Conservation (phyloP, 2,888 invertebrate species). For the Polia nebulosa region DNA sequence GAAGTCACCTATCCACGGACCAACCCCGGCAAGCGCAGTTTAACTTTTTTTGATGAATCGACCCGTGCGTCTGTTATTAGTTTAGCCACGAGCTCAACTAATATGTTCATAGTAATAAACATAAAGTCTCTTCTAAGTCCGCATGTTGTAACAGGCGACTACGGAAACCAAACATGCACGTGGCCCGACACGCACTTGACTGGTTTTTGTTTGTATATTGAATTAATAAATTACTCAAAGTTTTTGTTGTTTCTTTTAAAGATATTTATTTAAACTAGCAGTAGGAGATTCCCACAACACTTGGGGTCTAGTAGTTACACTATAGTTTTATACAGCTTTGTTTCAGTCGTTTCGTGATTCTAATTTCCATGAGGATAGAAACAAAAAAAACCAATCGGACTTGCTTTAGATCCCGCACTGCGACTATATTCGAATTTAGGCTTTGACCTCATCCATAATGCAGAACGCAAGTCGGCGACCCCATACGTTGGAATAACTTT, state of each 20-base stretch:
- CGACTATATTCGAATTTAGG: conserved; percentile 77
- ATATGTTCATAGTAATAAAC: too few species aligned
- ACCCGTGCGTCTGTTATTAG: too few species aligned
- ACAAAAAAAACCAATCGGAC: conserved; percentile 59
- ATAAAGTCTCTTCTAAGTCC: too few species aligned
- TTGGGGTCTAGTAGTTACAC: too few species aligned
- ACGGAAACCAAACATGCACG: too few species aligned
- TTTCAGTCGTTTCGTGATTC: conserved; percentile 16
- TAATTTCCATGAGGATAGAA: conserved; percentile 40
- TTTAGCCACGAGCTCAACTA: too few species aligned
- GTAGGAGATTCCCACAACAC: not conserved
- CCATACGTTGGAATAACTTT: conserved; percentile 70
- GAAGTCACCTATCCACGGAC: too few species aligned
- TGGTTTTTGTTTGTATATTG: conserved; percentile 11
- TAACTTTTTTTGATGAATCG: too few species aligned
- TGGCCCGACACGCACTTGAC: too few species aligned
- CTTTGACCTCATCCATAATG: conserved; percentile 87
- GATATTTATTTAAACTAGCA: not conserved
- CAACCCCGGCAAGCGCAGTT: too few species aligned
- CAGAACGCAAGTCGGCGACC: conserved; percentile 75
- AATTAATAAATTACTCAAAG: not conserved
- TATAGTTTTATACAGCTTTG: not conserved
- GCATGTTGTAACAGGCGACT: too few species aligned
- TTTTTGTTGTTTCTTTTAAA: not conserved
- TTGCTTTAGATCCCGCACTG: conserved; percentile 70